Conservation (phyloP, 2,888 invertebrate genomes). For the Zygothrica quintamaculata region DNA sequence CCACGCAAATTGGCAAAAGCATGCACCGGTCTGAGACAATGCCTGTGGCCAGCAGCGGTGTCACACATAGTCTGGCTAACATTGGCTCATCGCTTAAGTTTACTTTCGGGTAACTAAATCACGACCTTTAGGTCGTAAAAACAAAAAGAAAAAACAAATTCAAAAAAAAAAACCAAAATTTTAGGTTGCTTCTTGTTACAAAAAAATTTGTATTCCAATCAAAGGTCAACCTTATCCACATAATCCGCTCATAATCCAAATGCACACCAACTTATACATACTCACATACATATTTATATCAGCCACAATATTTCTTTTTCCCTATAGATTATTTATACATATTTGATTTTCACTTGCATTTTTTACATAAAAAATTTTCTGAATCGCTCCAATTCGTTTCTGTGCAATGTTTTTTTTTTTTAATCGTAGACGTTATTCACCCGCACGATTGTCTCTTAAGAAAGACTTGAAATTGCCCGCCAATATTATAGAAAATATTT, state of each 20-base stretch:
- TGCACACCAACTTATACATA: neutral
- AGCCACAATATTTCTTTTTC: constrained; percentile 21
- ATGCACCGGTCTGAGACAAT: constrained; percentile 91
- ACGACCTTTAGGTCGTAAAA: neutral
- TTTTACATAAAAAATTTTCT: constrained; percentile 52
- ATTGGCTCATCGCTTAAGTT: constrained; percentile 93
- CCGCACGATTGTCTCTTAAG: constrained; percentile 92
- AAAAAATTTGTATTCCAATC: constrained; percentile 10
- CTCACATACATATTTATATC: constrained; percentile 4
- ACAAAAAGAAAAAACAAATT: constrained; percentile 6
- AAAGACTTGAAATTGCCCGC: constrained; percentile 92
- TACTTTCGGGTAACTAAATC: constrained; percentile 90
- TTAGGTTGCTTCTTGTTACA: constrained; percentile 18
- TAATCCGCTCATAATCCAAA: constrained; percentile 3
- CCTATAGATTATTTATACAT: constrained; percentile 5
- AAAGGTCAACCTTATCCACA: neutral
- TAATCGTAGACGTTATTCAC: constrained; percentile 91
- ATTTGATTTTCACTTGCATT: constrained; percentile 8
- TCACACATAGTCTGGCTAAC: constrained; percentile 91
- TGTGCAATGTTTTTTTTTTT: constrained; percentile 62
- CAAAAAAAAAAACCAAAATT: constrained; percentile 1
- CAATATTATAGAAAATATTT: constrained; percentile 91
- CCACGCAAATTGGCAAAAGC: constrained; percentile 84
- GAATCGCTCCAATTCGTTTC: constrained; percentile 69
- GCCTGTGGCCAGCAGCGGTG: constrained; percentile 87